Conservation (phyloP, 2,113 vertebrate genomes). For the Phylloscopus trochilus region DNA sequence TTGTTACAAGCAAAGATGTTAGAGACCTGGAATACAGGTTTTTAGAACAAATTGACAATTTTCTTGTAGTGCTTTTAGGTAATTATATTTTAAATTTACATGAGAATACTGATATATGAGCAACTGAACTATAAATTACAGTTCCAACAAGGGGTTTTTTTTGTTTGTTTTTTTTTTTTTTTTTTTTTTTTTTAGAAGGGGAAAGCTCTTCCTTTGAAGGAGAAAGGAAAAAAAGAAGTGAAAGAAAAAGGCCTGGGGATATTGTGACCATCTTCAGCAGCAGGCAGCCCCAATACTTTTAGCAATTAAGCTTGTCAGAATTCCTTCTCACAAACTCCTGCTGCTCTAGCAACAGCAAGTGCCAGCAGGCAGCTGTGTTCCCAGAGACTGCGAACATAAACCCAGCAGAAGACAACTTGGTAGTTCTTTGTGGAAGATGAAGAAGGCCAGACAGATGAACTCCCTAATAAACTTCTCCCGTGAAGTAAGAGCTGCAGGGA, state of each 20-base stretch:
- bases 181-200: not conserved
- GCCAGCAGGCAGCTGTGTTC: slow-evolving; percentile 14
- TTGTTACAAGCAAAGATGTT: not conserved
- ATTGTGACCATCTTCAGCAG: slow-evolving; percentile 7
- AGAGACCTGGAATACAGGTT: not conserved
- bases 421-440: not conserved
- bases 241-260: not conserved
- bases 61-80: not conserved
- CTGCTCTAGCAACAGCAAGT: slow-evolving; percentile 7
- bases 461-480: slow-evolving; percentile 2
- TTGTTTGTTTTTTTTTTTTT: not conserved
- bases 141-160: not conserved
- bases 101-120: not conserved
- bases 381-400: not conserved
- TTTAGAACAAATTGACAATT: not conserved
- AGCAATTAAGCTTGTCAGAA: slow-evolving; percentile 26
- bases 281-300: not conserved
- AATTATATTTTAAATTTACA: not conserved
- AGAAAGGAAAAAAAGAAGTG: not conserved
- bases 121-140: not conserved
- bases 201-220: not conserved
- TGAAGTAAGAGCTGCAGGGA: not conserved
- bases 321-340: not conserved
- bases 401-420: slow-evolving; percentile 17
- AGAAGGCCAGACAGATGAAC: not conserved